Conservation (phyloP, 2,113 vertebrate species). For the Canis aureus region DNA sequence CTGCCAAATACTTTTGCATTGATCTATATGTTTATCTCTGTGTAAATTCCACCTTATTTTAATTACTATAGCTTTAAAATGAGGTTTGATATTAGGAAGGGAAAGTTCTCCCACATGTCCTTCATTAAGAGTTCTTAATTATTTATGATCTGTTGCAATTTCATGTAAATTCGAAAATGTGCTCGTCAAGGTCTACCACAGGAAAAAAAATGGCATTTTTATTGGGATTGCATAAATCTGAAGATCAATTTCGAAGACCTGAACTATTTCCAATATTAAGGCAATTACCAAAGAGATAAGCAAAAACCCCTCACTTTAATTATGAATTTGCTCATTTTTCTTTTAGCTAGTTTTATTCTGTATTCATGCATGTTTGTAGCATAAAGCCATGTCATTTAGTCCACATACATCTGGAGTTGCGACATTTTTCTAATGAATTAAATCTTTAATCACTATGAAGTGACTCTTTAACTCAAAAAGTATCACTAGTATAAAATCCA, state of each 20-base stretch:
- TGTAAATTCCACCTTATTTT: background rate
- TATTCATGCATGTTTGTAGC: background rate
- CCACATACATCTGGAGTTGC: background rate
- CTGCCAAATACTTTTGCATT: background rate
- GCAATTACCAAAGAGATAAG: background rate
- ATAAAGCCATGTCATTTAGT: background rate
- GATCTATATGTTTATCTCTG: background rate
- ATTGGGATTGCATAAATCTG: background rate
- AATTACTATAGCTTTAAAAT: background rate
- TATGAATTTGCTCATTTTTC: background rate
- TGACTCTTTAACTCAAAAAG: background rate
- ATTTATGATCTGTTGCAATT: background rate
- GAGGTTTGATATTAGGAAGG: background rate
- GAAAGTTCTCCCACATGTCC: background rate
- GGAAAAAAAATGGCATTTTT: background rate
- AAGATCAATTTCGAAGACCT: background rate
- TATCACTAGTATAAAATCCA: background rate
- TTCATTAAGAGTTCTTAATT: background rate
- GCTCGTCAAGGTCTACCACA: background rate
- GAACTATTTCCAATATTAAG: background rate
- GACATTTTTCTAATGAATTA: background rate
- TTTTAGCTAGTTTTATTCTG: background rate
- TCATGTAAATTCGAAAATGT: constrained; percentile 4
- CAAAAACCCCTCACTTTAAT: background rate
- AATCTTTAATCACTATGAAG: background rate